phyloP scores from a whole-genome alignment of 2,888 invertebrate genomes.

The Phytoseiulus persimilis region DNA sequence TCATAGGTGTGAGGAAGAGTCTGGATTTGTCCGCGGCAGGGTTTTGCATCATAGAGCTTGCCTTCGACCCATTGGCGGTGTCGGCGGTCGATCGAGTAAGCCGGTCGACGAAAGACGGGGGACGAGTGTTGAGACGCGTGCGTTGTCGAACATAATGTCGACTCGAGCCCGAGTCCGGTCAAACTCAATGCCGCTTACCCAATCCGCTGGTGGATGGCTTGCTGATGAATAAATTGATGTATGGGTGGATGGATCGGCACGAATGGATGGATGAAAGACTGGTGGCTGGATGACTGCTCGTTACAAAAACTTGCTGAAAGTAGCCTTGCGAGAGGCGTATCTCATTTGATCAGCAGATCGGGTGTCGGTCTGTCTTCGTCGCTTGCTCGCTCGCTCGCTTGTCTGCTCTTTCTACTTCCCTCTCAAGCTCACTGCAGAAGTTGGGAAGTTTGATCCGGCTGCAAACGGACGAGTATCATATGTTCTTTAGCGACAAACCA shows the following conservation, averaged over 20 bases:
- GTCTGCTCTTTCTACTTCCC: not conserved
- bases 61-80: not conserved
- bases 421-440: not conserved
- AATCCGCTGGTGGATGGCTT: not conserved
- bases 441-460: not conserved
- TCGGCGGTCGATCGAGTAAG: not conserved
- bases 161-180: not conserved
- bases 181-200: not conserved
- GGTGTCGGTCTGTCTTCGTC: not conserved
- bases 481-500: not conserved
- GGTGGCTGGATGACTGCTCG: conserved; percentile 5
- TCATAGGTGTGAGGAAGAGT: not conserved
- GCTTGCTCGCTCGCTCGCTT: not conserved
- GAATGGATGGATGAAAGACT: not conserved
- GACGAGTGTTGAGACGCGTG: not conserved
- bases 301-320: not conserved
- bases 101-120: not conserved
- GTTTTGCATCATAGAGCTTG: not conserved
- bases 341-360: not conserved
- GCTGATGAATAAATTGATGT: not conserved
- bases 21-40: not conserved
- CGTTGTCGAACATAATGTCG: conserved; percentile 5
- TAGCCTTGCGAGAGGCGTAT: not conserved
- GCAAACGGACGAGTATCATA: not conserved
- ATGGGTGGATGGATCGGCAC: not conserved